These are phyloP conservation scores for Laticauda colubrina DNA, from an alignment of 2,113 vertebrate genomes.

Conservation along the genomic window DNA sequence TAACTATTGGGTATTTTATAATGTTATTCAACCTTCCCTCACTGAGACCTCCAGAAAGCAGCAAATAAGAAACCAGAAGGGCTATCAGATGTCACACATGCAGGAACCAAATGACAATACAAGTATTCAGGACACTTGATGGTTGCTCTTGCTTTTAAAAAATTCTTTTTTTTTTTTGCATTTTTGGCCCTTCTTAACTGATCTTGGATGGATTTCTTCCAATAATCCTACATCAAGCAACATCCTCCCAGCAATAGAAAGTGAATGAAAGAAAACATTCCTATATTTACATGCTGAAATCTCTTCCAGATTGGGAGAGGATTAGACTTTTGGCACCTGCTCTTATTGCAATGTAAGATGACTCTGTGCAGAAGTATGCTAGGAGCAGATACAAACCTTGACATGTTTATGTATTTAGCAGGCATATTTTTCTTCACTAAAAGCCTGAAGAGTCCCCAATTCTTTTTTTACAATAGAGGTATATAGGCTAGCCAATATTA, in stretches of 20 bases:
- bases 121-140: not conserved
- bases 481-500: not conserved
- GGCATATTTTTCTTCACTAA: not conserved
- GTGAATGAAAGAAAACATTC: not conserved
- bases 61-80: slow-evolving; percentile 41
- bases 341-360: not conserved
- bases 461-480: not conserved
- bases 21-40: not conserved
- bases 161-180: not conserved
- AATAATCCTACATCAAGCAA: not conserved
- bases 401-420: not conserved
- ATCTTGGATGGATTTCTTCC: not conserved
- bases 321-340: not conserved
- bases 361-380: not conserved
- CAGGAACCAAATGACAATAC: not conserved
- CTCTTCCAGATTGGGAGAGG: not conserved
- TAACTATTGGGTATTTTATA: not conserved
- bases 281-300: not conserved
- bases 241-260: not conserved
- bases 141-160: rapidly evolving
- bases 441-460: not conserved
- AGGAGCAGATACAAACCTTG: not conserved
- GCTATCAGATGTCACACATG: slow-evolving; percentile 25
- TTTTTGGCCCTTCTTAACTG: not conserved
- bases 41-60: slow-evolving; percentile 34